These are phyloP conservation scores for Machimus atricapillus DNA, from an alignment of 2,888 invertebrate species.

Conservation along the genomic window DNA sequence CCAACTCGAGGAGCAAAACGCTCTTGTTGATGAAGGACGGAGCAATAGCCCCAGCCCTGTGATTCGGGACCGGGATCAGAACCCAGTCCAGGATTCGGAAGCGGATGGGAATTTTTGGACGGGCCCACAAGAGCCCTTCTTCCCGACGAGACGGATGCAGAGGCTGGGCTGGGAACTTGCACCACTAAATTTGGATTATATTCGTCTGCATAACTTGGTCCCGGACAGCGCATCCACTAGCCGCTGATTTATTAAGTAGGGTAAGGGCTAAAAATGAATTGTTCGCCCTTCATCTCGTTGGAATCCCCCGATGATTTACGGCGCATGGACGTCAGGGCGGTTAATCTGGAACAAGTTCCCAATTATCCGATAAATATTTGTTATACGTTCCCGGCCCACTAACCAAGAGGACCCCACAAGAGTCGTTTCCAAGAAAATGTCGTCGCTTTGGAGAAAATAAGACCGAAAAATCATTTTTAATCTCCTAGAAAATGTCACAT, in stretches of 20 bases:
- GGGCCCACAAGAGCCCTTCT: neutral
- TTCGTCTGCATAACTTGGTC: neutral
- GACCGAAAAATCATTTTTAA: neutral
- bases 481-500: neutral
- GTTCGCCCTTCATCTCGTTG: neutral
- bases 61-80: neutral
- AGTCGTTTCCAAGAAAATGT: neutral
- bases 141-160: neutral
- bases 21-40: neutral
- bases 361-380: neutral
- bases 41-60: neutral
- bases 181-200: neutral
- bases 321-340: neutral
- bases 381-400: neutral
- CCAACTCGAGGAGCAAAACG: neutral
- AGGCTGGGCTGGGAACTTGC: neutral
- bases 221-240: neutral
- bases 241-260: conserved; percentile 15
- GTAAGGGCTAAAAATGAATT: neutral
- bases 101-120: neutral
- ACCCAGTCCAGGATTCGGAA: neutral
- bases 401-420: neutral
- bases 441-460: neutral
- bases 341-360: neutral
- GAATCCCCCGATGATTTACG: neutral